phyloP scores from a whole-genome alignment of 1,140 invertebrate genomes.

The Agrilus planipennis region DNA sequence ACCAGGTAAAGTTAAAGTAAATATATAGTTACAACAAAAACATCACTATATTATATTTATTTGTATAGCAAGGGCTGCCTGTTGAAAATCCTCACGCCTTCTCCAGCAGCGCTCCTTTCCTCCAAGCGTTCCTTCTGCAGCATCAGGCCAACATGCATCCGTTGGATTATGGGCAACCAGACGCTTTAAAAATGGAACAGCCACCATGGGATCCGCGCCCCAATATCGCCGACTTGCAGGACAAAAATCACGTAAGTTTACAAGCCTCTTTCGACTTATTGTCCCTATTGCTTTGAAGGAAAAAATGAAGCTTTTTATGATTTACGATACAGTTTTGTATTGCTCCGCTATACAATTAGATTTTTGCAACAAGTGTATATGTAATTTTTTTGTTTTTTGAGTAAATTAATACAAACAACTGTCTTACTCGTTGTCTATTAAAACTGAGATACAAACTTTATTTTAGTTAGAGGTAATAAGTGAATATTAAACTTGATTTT shows the following conservation, averaged over 20 bases:
- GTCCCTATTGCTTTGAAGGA: too few species aligned
- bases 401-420: too few species aligned
- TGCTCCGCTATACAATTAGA: too few species aligned
- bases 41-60: background rate
- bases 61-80: slow-evolving; percentile 23
- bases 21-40: background rate
- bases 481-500: too few species aligned
- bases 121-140: slow-evolving; percentile 22
- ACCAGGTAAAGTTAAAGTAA: slow-evolving; percentile 30
- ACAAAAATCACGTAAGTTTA: slow-evolving; percentile 27
- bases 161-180: slow-evolving; percentile 21
- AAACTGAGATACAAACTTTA: too few species aligned
- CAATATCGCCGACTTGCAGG: slow-evolving; percentile 27
- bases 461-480: too few species aligned
- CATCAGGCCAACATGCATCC: slow-evolving; percentile 15
- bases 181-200: slow-evolving; percentile 22
- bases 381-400: too few species aligned
- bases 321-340: too few species aligned
- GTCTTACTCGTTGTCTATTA: too few species aligned
- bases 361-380: too few species aligned
- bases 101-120: slow-evolving; percentile 21
- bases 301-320: too few species aligned
- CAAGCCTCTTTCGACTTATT: too few species aligned
- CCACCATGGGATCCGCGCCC: slow-evolving; percentile 24
- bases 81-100: slow-evolving; percentile 24